Evolutionary conservation across 2,797 vertebrate species (phyloP), one percentile per base, ranked within the genome.

Genomic region (Paguma larvata): DNA sequence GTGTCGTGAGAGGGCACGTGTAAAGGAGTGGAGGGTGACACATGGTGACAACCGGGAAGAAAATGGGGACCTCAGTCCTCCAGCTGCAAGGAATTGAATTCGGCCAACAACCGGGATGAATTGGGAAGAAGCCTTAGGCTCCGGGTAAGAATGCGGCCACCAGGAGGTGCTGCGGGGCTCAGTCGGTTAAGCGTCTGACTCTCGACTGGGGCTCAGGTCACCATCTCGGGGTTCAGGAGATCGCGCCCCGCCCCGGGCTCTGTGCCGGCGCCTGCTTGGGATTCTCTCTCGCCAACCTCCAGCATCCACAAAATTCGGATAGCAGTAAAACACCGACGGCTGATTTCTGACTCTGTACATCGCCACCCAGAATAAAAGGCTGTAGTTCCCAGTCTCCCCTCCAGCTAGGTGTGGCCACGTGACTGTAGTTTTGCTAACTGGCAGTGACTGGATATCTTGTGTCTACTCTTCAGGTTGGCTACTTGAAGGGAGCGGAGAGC

Each of bases 121-220:
- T 38, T 13, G 11, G 75, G 46, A 44, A 14, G 32, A 59, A n/a
- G 44, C 68, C 8, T 34, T n/a, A 12, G 6, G n/a, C 25, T 41
- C 14, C 53, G 56, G 63, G 13, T 41, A 19, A 34, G 41, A 30
- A 1, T 0, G 11, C 0, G 2, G n/a, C 0, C 0, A 4, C 80
- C 0, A 1, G 56, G 56, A 8, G 56, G 21, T 8, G 8, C 21
- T 59, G 56, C 7, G 56, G 56, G 56, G 56, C 56, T 23, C 21
- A 3, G 21, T 59, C 56, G 2, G 19, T 19, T 59, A 10, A 21
- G 21, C 21, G 21, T 59, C 56, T 23, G 56, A 8, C 56, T 59
- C 56, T 59, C 23, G 56, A 59, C 2, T 59, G 8, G 19, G 2
- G 56, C 56, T 59, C 56, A 59, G 56, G 56, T 59, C 56, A 59